Percentiles rank a stretch among this genome's conserved stretches.
Evolutionary conservation across 2,888 invertebrate genomes (phyloP).

Genomic region (Smittia sp.): DNA sequence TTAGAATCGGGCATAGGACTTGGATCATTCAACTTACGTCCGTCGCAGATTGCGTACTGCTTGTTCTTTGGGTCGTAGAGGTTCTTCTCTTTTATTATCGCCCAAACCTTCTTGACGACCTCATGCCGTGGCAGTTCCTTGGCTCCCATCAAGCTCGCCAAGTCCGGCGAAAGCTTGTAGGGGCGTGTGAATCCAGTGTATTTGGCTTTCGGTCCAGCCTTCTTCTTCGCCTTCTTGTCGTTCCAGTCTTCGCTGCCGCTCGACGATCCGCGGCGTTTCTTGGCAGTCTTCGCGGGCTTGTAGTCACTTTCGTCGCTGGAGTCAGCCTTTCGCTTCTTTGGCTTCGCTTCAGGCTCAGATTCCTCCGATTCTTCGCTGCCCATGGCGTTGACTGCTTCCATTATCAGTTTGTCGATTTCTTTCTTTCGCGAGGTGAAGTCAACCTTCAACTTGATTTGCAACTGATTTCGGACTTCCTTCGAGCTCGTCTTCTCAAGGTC

Average conservation of each 20-base stretch:
- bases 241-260: constrained; percentile 55
- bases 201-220: constrained; percentile 51
- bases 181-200: constrained; percentile 81
- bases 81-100: constrained; percentile 83
- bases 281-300: constrained; percentile 26
- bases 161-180: constrained; percentile 77
- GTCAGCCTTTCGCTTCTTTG: constrained; percentile 47
- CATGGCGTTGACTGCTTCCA: constrained; percentile 60
- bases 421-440: constrained; percentile 77
- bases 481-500: constrained; percentile 81
- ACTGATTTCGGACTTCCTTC: constrained; percentile 81
- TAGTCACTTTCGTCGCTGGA: constrained; percentile 53
- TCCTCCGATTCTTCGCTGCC: constrained; percentile 54
- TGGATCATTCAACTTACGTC: too few relatives aligned
- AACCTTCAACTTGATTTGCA: constrained; percentile 76
- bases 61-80: constrained; percentile 92
- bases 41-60: constrained; percentile 92
- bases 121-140: constrained; percentile 84
- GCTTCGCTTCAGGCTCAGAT: constrained; percentile 44
- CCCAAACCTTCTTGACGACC: constrained; percentile 87
- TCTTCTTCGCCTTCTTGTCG: constrained; percentile 46
- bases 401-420: constrained; percentile 79
- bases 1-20: too few relatives aligned
- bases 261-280: constrained; percentile 54
- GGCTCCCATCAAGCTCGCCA: constrained; percentile 78